Evolutionary conservation across 2,797 vertebrate species (phyloP).

Genomic region (Numenius phaeopus): DNA sequence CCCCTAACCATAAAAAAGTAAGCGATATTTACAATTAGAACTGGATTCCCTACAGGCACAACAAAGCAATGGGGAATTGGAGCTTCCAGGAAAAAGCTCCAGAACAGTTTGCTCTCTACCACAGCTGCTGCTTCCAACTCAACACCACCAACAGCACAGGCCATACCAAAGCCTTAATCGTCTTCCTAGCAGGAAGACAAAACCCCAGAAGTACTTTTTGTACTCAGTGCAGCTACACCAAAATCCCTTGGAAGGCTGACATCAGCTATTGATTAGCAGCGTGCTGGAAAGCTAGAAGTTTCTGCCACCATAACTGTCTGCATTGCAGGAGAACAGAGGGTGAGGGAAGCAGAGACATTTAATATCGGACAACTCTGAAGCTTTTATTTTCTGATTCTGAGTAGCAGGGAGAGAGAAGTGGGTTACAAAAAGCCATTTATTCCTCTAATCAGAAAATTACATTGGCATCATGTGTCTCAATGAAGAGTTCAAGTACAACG

Average conservation of each 20-base stretch:
- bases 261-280: neutral
- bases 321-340: neutral
- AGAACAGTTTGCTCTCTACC: neutral
- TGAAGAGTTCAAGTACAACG: accelerated
- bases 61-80: neutral
- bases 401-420: neutral
- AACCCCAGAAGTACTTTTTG: neutral
- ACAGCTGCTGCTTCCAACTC: neutral
- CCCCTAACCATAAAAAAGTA: neutral
- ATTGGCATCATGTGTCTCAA: neutral
- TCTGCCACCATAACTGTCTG: neutral
- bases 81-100: neutral
- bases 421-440: neutral
- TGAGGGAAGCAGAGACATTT: neutral
- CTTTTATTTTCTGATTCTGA: neutral
- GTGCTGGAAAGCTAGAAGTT: neutral
- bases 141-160: neutral
- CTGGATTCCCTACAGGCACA: neutral
- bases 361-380: neutral
- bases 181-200: neutral
- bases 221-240: neutral
- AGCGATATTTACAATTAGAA: neutral
- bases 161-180: neutral
- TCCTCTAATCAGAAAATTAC: neutral
- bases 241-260: neutral